A percentile compares a stretch with the other conserved stretches of the same genome.
Conservation (phyloP, 2,113 vertebrate species). For the Phalacrocorax carbo region DNA sequence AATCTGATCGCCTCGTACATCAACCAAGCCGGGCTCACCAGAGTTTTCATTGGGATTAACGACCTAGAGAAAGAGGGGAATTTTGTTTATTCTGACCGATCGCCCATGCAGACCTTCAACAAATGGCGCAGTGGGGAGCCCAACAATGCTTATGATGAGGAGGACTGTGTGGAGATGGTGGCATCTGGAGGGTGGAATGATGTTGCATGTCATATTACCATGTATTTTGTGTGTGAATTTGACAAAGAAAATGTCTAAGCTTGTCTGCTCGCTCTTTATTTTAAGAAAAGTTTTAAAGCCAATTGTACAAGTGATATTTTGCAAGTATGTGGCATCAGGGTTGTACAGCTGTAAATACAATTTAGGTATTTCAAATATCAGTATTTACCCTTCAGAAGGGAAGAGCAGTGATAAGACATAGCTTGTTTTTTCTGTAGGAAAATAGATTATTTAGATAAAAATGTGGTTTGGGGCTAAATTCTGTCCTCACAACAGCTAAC, state of each 20-base stretch:
- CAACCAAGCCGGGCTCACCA: constrained; percentile 84
- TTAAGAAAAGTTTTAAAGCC: background rate
- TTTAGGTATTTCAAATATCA: constrained; percentile 64
- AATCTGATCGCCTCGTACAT: constrained; percentile 87
- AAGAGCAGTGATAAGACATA: background rate
- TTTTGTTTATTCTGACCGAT: constrained; percentile 88
- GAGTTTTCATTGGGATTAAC: constrained; percentile 93
- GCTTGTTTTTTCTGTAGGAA: background rate
- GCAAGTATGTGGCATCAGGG: background rate
- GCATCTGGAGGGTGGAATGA: constrained; percentile 95
- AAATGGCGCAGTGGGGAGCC: constrained; percentile 95
- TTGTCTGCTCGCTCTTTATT: background rate
- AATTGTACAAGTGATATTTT: background rate
- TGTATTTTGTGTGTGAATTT: constrained; percentile 98
- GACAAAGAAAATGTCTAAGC: constrained; percentile 88
- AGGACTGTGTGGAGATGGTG: constrained; percentile 95
- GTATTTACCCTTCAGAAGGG: constrained; percentile 66
- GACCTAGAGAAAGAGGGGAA: constrained; percentile 90
- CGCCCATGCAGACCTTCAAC: constrained; percentile 93
- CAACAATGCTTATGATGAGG: constrained; percentile 92
- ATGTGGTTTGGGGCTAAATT: background rate
- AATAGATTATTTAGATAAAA: background rate
- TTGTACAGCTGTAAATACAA: constrained; percentile 71
- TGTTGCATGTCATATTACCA: constrained; percentile 90
- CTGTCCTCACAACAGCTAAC: background rate